Evolutionary conservation across 2,797 vertebrate genomes (phyloP), one percentile per base, ranked within the genome.

Genomic region (Catamblyrhynchus diadema): DNA sequence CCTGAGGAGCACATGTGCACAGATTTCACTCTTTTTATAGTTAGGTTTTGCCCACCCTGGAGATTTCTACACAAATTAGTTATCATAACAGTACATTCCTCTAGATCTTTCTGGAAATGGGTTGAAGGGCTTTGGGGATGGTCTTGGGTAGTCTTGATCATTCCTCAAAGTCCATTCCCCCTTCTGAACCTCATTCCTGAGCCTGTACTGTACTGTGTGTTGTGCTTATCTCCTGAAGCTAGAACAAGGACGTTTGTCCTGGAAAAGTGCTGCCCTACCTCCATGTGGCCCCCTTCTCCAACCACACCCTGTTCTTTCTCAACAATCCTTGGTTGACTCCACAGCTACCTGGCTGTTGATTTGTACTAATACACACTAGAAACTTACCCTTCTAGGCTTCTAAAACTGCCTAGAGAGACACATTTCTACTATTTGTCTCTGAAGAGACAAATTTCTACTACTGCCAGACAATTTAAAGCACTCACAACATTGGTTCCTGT

Each of bases 1-100:
- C 27, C 42, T 37, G 62, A 27, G 23, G 5, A 12, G 8, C 23
- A 56, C 0, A 0, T 3, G 27, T 30, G 23, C 35, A 67, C 14
- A 23, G 20, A 51, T 12, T 32, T 54, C 23, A 47, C 21, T 32
- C 16, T 21, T 44, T 50, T n/a, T 5, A 44, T 3, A 81, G 5
- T 19, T 15, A 48, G n/a, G 9, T 62, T 35, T 61, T 56, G 16
- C 11, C 37, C 9, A 32, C 7, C 14, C 16, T n/a, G 23, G 11
- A 62, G 42, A 25, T 25, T 70, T 25, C 64, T 37, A 57, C 39
- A 33, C 28, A 64, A 50, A 70, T 19, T 13, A 70, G 17, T 70
- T 89, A 51, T 27, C 21, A 57, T 14, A 14, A 57, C 17, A 64
- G 30, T 27, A 48, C 14, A 32, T 6, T 70, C 9, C 22, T 41